Conservation (phyloP, 1,140 invertebrate species). For the Drosophila ironensis region DNA sequence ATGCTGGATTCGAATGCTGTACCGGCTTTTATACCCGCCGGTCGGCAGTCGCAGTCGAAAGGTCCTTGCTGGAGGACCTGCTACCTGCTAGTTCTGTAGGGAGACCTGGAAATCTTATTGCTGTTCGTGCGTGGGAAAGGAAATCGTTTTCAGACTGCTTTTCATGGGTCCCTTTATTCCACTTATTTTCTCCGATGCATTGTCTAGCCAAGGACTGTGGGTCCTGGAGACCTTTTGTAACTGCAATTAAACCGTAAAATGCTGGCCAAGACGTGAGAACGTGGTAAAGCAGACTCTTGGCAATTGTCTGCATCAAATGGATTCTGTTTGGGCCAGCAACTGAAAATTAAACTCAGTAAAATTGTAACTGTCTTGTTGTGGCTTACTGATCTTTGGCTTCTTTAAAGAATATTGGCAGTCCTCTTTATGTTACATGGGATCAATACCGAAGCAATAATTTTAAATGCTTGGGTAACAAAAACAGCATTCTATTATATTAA, state of each 20-base stretch:
- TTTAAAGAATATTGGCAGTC: not conserved
- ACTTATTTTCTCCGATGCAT: constrained; percentile 29
- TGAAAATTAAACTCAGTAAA: constrained; percentile 39
- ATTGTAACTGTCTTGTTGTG: constrained; percentile 46
- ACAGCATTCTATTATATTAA: not conserved
- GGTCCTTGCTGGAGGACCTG: constrained; percentile 61
- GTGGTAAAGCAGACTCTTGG: constrained; percentile 4
- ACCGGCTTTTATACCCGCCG: constrained; percentile 58
- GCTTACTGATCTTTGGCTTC: constrained; percentile 19
- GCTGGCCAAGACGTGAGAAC: constrained; percentile 46
- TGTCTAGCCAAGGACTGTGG: constrained; percentile 59
- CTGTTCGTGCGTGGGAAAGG: constrained; percentile 68
- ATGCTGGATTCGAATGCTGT: constrained; percentile 49
- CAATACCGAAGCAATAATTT: too few species aligned
- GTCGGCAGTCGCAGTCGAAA: not conserved
- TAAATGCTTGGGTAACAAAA: too few species aligned
- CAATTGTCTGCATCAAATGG: constrained; percentile 56
- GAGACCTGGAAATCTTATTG: constrained; percentile 64
- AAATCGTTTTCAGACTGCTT: constrained; percentile 33
- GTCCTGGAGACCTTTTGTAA: constrained; percentile 50
- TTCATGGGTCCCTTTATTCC: constrained; percentile 6
- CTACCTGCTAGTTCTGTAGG: constrained; percentile 52
- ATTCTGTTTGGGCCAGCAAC: constrained; percentile 60
- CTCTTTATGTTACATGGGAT: not conserved
- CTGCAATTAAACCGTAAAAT: constrained; percentile 79